phyloP scores from a whole-genome alignment of 1,140 invertebrate species.

The Zaprionus africanus region DNA sequence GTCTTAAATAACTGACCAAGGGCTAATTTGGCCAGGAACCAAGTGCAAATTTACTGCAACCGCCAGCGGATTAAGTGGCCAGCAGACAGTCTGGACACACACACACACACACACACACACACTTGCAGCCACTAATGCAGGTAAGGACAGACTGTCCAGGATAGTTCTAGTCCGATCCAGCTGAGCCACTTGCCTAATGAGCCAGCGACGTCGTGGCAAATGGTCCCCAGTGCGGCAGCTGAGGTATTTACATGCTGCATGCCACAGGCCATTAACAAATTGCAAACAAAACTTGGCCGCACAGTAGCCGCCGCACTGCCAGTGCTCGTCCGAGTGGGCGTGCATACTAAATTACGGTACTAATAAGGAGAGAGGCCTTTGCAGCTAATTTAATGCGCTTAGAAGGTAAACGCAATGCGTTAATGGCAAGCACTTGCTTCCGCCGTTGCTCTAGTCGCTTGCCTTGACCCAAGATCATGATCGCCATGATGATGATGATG shows the following conservation, averaged over 20 bases:
- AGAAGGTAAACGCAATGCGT: conserved; percentile 64
- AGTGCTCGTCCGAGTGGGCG: conserved; percentile 54
- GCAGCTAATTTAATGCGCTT: conserved; percentile 72
- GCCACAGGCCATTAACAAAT: conserved; percentile 80
- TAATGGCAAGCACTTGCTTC: conserved; percentile 56
- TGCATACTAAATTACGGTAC: conserved; percentile 73
- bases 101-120: not conserved
- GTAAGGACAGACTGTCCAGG: not conserved
- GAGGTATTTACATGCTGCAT: conserved; percentile 67
- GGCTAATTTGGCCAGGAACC: conserved; percentile 67
- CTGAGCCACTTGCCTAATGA: conserved; percentile 53
- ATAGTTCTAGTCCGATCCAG: not conserved
- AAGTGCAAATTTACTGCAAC: conserved; percentile 72
- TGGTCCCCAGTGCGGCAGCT: conserved; percentile 16
- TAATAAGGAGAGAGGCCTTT: conserved; percentile 71
- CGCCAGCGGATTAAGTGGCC: conserved; percentile 64
- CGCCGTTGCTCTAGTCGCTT: conserved; percentile 15
- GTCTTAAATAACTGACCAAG: conserved; percentile 74
- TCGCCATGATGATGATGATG: conserved; percentile 34
- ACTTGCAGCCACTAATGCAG: not conserved
- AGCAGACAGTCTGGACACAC: not conserved
- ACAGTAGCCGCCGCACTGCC: conserved; percentile 61
- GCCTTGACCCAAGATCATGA: conserved; percentile 64
- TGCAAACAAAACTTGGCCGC: conserved; percentile 75
- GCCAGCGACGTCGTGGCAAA: conserved; percentile 37